Conservation (phyloP, 2,113 vertebrate species). For the Podarcis raffonei region DNA sequence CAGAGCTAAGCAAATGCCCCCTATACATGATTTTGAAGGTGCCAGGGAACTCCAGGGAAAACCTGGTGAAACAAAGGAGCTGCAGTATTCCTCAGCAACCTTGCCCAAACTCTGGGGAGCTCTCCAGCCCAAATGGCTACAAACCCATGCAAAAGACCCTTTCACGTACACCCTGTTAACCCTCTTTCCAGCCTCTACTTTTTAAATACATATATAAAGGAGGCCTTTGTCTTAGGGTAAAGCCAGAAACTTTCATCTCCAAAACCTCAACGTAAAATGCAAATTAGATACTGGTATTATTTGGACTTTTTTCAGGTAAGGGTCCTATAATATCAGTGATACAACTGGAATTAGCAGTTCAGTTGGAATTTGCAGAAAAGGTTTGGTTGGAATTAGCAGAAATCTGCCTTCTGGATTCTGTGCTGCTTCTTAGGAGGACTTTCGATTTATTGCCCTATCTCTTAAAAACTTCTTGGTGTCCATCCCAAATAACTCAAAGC, state of each 20-base stretch:
- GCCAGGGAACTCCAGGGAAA: not conserved
- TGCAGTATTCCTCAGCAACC: too few relatives aligned
- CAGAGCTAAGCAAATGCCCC: not conserved
- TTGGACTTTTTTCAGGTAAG: too few relatives aligned
- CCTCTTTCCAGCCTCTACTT: not conserved
- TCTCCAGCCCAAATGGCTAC: not conserved
- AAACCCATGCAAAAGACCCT: not conserved
- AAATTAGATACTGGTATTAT: too few relatives aligned
- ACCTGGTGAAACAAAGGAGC: not conserved
- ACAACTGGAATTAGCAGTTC: too few relatives aligned
- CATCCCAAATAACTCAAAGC: not conserved
- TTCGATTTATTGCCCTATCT: too few relatives aligned
- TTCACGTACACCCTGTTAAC: not conserved
- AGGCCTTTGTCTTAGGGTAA: not conserved
- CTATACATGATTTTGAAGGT: not conserved
- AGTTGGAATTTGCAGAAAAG: too few relatives aligned
- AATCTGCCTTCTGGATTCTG: too few relatives aligned
- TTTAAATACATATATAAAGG: too few relatives aligned
- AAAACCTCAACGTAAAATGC: not conserved
- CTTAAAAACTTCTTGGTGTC: not conserved
- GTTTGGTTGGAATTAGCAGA: too few relatives aligned
- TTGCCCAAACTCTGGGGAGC: not conserved
- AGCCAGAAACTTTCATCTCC: not conserved
- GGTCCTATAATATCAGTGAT: too few relatives aligned
- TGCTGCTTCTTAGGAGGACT: too few relatives aligned